phyloP scores from a whole-genome alignment of 2,797 vertebrate species.

The Thaleichthys pacificus region DNA sequence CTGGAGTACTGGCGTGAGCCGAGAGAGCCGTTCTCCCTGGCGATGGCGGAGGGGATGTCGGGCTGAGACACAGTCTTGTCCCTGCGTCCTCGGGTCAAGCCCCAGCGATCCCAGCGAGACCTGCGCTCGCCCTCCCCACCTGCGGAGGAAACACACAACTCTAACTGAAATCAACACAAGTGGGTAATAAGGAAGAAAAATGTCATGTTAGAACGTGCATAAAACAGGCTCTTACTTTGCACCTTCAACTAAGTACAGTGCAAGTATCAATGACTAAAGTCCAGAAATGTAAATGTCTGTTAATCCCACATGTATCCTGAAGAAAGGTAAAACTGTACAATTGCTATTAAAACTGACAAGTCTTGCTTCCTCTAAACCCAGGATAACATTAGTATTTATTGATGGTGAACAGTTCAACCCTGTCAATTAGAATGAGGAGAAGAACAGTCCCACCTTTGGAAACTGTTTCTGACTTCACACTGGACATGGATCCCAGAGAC shows the following conservation, averaged over 20 bases:
- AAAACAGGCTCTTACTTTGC: background rate
- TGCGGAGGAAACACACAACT: conserved; percentile 24
- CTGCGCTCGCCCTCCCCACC: conserved; percentile 72
- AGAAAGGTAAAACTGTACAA: background rate
- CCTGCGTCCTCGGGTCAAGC: conserved; percentile 82
- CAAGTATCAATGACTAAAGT: too few species aligned
- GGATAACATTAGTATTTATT: too few species aligned
- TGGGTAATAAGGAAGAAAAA: background rate
- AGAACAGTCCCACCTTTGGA: conserved; percentile 65
- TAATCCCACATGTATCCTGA: background rate
- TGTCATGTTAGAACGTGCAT: background rate
- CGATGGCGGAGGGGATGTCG: conserved; percentile 85
- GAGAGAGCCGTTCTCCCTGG: conserved; percentile 78
- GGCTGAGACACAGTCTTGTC: conserved; percentile 90
- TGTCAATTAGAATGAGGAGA: background rate
- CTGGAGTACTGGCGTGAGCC: conserved; percentile 78
- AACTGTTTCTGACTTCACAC: conserved; percentile 77
- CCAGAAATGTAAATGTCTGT: background rate
- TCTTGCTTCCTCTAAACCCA: background rate
- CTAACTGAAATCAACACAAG: conserved; percentile 16
- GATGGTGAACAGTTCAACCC: too few species aligned
- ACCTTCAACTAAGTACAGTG: background rate
- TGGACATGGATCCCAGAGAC: conserved; percentile 89
- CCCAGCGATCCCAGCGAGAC: conserved; percentile 94
- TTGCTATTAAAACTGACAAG: background rate